Base-by-base conservation (phyloP, 2,888 invertebrate species). In the Euphydryas editha region DNA sequence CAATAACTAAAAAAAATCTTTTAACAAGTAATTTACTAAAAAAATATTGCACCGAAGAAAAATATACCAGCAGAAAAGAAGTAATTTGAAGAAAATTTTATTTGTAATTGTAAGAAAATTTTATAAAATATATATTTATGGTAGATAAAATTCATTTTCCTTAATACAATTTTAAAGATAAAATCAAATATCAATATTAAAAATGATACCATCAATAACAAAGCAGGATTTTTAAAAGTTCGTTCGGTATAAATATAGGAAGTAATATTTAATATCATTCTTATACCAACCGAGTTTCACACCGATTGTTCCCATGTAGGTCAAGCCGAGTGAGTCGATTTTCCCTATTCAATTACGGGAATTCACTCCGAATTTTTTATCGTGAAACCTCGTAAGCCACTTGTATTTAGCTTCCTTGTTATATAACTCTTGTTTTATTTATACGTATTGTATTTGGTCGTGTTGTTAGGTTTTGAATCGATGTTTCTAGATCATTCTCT, bases 341-440 rank as follows among this genome's bases (percentile, higher is more conserved):
- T 47, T 46, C 46, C n/a, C 36, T 59, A 59, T 59, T 59, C 47
- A 59, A 59, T 59, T 59, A 59, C 21, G 59, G 30, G 46, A 59
- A 20, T 47, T 59, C 59, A n/a, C 54, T 54, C 17, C 54, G 36
- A 15, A 59, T 47, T 59, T 59, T 18, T 47, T 59, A 20, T 36
- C 11, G 20, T 21, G 20, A 57, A 47, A 59, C 59, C 59, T 47
- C 18, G 46, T 59, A 47, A 59, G 47, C 47, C 47, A 47, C 46
- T 47, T 36, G 18, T 59, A 59, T 59, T 57, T 11, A 20, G 42
- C 20, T 57, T n/a, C 42, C 42, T 36, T 56, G 49, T 51, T 51
- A 51, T 51, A 24, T 51, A 54, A 13, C 47, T 47, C 30, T n/a
- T 30, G 30, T 42, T 39, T 56, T 37, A 56, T 10, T 58, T 58